Percentiles rank a stretch among this genome's conserved stretches.
phyloP scores from a whole-genome alignment of 2,797 vertebrate species.

The Erethizon dorsatum region DNA sequence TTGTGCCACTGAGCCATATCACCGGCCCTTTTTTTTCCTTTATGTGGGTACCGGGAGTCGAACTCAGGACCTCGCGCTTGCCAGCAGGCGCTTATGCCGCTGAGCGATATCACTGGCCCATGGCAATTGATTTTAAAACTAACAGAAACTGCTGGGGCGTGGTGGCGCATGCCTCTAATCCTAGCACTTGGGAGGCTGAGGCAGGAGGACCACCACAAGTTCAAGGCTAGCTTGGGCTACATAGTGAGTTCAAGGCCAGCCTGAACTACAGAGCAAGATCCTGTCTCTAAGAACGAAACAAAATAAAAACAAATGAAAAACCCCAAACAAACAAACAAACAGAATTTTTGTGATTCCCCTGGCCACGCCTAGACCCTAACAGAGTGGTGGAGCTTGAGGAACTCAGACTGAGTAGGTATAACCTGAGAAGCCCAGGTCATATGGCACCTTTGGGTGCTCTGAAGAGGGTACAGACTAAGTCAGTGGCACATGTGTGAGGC shows the following conservation, averaged over 20 bases:
- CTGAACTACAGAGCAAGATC: not conserved
- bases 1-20: too few species aligned
- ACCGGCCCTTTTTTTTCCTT: too few species aligned
- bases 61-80: too few species aligned
- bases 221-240: not conserved
- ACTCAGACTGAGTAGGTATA: constrained; percentile 5
- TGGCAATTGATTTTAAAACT: not conserved
- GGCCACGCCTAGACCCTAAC: not conserved
- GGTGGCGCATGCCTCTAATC: not conserved
- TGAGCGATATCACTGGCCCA: too few species aligned
- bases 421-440: constrained; percentile 2
- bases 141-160: not conserved
- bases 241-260: not conserved
- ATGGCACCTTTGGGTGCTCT: not conserved
- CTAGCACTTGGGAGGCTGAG: not conserved
- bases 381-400: not conserved
- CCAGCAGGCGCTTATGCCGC: too few species aligned
- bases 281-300: not conserved
- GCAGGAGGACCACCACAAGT: not conserved
- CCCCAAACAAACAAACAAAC: not conserved
- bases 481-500: not conserved
- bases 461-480: not conserved
- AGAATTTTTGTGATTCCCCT: constrained; percentile 39
- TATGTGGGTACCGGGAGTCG: too few species aligned
- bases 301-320: not conserved